These are phyloP conservation scores for Drosophila aldrichi DNA, from an alignment of 2,888 invertebrate species.

Conservation along the genomic window DNA sequence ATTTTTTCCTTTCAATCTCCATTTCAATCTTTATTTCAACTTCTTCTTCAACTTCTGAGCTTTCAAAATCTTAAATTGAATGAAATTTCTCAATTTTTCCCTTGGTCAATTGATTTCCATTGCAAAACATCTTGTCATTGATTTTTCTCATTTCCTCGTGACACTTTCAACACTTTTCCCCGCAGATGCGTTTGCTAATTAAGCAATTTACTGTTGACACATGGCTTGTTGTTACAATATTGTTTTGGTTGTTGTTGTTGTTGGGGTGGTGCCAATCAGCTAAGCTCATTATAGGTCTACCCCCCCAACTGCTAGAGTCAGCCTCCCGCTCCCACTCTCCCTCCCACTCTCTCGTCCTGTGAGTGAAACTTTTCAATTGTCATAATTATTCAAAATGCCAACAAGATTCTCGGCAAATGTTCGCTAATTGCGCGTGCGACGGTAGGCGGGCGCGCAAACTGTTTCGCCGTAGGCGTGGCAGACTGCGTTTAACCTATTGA, in stretches of 20 bases:
- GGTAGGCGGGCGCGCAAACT: fast-evolving
- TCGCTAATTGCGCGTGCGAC: constrained; percentile 51
- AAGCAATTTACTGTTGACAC: constrained; percentile 66
- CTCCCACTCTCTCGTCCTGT: neutral
- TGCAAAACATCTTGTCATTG: constrained; percentile 10
- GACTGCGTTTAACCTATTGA: constrained; percentile 50
- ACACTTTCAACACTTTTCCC: constrained; percentile 51
- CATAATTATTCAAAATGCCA: constrained; percentile 78
- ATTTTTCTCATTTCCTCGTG: constrained; percentile 16
- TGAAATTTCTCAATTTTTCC: neutral
- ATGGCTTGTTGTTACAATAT: constrained; percentile 14
- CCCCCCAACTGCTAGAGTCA: neutral
- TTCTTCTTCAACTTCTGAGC: too few species aligned
- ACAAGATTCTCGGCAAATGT: constrained; percentile 44
- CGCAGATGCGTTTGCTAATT: constrained; percentile 49
- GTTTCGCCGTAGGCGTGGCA: constrained; percentile 22
- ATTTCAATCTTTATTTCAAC: too few species aligned
- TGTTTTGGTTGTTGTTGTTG: constrained; percentile 15
- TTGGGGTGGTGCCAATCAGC: constrained; percentile 47
- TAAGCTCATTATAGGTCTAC: constrained; percentile 51
- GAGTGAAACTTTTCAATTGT: constrained; percentile 72
- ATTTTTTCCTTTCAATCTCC: too few species aligned
- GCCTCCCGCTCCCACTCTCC: neutral
- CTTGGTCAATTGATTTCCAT: neutral
- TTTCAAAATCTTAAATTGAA: neutral